phyloP scores from a whole-genome alignment of 2,888 invertebrate species.

The Sepioteuthis lessoniana region DNA sequence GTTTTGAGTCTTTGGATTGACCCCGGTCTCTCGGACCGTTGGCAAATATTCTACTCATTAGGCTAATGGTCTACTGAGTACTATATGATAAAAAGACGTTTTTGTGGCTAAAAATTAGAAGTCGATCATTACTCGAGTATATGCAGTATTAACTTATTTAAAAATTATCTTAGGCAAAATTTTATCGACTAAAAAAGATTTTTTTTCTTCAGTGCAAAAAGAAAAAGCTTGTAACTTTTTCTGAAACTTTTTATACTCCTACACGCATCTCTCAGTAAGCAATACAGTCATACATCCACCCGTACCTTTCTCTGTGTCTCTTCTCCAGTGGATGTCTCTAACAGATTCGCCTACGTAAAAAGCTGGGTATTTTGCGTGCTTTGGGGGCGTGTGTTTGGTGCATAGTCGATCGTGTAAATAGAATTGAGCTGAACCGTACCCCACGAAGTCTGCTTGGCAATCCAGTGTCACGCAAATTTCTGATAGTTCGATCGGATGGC shows the following conservation, averaged over 20 bases:
- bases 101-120: no score
- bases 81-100: no score
- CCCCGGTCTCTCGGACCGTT: no score
- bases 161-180: no score
- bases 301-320: background rate
- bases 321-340: background rate
- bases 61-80: no score
- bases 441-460: background rate
- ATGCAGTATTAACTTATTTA: no score
- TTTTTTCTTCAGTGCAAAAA: background rate
- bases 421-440: background rate
- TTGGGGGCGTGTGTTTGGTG: background rate
- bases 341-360: background rate
- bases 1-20: no score
- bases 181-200: background rate
- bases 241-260: background rate
- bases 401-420: background rate
- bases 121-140: no score
- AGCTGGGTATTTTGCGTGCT: background rate
- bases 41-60: no score
- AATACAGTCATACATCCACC: background rate
- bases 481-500: background rate
- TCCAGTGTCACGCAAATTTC: background rate
- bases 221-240: background rate
- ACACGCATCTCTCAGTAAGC: background rate